Evolutionary conservation across 2,888 invertebrate genomes (phyloP).

Genomic region (Stenichneumon culpator): DNA sequence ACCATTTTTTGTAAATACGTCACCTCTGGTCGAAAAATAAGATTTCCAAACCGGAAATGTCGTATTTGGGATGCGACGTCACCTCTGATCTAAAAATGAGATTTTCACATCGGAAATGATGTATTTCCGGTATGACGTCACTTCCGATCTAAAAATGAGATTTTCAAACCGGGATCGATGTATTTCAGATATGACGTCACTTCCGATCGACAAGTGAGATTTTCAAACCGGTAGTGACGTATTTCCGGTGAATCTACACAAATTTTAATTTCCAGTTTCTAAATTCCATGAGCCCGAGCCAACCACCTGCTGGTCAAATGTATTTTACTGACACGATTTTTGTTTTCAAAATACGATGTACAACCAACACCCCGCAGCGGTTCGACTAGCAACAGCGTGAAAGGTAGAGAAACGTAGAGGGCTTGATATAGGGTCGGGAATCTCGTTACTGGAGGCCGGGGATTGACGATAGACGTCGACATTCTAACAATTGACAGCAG

Average conservation of each 20-base stretch:
- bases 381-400: background rate
- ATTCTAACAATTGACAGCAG: conserved; percentile 33
- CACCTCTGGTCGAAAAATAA: too few species aligned
- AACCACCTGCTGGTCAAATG: background rate
- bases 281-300: background rate
- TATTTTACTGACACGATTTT: background rate
- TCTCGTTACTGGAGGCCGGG: conserved; percentile 28
- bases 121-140: too few species aligned
- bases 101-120: too few species aligned
- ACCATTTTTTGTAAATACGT: background rate
- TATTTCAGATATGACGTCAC: too few species aligned
- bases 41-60: too few species aligned
- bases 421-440: conserved; percentile 3
- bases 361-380: background rate
- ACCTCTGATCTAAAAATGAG: too few species aligned
- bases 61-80: too few species aligned
- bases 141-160: too few species aligned
- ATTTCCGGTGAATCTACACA: background rate
- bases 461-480: conserved; percentile 33
- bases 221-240: background rate
- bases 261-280: background rate
- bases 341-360: background rate
- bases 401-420: background rate
- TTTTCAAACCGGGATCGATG: too few species aligned
- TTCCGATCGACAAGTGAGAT: too few species aligned